Evolutionary conservation across 1,140 invertebrate genomes (phyloP).

Genomic region (Anoplolepis gracilipes): DNA sequence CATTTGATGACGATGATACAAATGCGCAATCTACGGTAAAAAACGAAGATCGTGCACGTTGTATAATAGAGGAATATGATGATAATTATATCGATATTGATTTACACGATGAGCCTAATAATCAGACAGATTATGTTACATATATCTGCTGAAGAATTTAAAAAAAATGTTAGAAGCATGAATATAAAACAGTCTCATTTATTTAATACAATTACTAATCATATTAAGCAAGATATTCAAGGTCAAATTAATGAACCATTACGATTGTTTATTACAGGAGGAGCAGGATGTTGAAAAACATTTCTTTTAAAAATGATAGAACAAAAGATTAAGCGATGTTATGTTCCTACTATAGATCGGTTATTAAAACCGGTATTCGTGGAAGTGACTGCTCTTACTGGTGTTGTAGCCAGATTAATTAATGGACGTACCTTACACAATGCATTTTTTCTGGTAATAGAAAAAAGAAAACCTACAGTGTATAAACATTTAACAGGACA

Average conservation of each 20-base stretch:
- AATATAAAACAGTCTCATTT: slow-evolving; percentile 1
- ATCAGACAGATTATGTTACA: not conserved
- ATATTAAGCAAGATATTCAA: not conserved
- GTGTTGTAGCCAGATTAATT: not conserved
- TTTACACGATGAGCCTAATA: not conserved
- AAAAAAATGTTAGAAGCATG: not conserved
- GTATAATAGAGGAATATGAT: not conserved
- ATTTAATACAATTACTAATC: slow-evolving; percentile 1
- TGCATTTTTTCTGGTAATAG: not conserved
- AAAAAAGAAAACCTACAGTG: not conserved
- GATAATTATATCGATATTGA: not conserved
- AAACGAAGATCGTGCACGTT: not conserved
- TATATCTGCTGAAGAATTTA: slow-evolving; percentile 1
- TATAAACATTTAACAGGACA: not conserved
- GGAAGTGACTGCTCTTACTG: not conserved
- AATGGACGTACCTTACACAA: not conserved
- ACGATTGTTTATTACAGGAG: slow-evolving; percentile 9
- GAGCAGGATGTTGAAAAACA: not conserved
- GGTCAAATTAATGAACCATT: not conserved
- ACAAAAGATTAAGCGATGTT: not conserved
- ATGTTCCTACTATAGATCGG: not conserved
- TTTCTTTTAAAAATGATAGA: not conserved
- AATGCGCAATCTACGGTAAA: not conserved
- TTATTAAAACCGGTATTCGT: not conserved
- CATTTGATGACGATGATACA: not conserved